Evolutionary conservation across 2,797 vertebrate genomes (phyloP), one percentile per base, ranked within the genome.

Genomic region (Halcyon badia): DNA sequence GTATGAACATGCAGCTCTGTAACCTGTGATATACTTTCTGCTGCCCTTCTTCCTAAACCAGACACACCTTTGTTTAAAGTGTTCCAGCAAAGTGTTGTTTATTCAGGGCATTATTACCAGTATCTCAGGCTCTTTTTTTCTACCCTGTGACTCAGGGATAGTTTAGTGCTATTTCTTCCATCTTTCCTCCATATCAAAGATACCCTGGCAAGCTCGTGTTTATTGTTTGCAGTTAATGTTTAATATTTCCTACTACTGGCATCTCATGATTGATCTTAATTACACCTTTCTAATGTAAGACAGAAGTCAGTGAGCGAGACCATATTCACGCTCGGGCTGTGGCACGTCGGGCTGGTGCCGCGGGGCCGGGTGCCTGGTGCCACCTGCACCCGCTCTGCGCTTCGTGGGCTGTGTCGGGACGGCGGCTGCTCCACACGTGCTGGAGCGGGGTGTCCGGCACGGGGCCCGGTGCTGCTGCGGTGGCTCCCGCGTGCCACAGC

Each of bases 151-250:
- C 83, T 96, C 93, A 92, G 30, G 78, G 93, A 96, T 87, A 95
- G 86, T 91, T 96, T 37, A 61, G 75, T 68, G 83, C 85, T 93
- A 88, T 93, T 95, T 90, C 89, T 90, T 84, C 68, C 90, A 96
- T 96, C 94, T 96, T 92, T 92, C 21, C 78, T 68, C 81, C 44
- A 2, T 92, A 86, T 89, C 84, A 90, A 86, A 96, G 91, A 68
- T 83, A 85, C 19, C 41, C 65, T 96, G 96, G 93, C 92, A 93
- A 95, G 87, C 94, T 87, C 18, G 1, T 80, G 93, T 97, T 97
- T 95, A 95, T 96, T 96, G 94, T 94, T 94, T 95, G 94, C 33
- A 86, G 92, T 95, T 96, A 95, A 95, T 95, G 90, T 96, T 97
- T 95, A 97, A 96, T 94, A 95, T 95, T 97, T 90, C 91, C 87